Conservation (phyloP, 2,888 invertebrate genomes). For the Pseudococcus jackbeardsleyi region DNA sequence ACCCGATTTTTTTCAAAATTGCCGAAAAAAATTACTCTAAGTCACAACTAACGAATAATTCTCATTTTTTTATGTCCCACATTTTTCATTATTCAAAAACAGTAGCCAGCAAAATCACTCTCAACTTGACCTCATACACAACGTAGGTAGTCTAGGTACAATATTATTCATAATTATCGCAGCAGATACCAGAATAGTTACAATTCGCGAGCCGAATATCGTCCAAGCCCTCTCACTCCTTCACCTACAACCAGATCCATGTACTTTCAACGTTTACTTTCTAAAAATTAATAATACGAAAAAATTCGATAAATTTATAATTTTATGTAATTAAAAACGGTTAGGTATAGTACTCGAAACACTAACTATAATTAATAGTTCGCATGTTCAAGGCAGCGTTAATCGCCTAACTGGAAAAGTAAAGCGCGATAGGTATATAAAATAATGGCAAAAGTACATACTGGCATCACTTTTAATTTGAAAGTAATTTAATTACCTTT, state of each 20-base stretch:
- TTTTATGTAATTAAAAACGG: constrained; percentile 20
- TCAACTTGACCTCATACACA: background rate
- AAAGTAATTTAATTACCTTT: constrained; percentile 46
- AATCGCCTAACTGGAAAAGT: background rate
- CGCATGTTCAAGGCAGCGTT: constrained; percentile 43
- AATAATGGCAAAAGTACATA: background rate
- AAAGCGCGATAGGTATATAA: background rate
- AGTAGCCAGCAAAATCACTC: background rate
- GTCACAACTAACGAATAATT: too few species aligned
- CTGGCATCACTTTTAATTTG: background rate
- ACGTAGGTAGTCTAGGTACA: background rate
- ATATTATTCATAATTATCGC: background rate
- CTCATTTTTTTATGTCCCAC: too few species aligned
- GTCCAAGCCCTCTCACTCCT: background rate
- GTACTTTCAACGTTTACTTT: constrained; percentile 3
- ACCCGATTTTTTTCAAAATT: too few species aligned
- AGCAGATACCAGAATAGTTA: background rate
- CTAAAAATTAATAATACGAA: background rate
- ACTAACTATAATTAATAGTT: constrained; percentile 40
- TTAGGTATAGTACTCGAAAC: background rate
- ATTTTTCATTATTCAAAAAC: too few species aligned
- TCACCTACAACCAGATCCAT: background rate
- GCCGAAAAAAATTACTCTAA: too few species aligned
- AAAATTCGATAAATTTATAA: constrained; percentile 31
- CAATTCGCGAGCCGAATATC: background rate